phyloP scores from a whole-genome alignment of 1,140 invertebrate species.

The Drosophila prosaltans region DNA sequence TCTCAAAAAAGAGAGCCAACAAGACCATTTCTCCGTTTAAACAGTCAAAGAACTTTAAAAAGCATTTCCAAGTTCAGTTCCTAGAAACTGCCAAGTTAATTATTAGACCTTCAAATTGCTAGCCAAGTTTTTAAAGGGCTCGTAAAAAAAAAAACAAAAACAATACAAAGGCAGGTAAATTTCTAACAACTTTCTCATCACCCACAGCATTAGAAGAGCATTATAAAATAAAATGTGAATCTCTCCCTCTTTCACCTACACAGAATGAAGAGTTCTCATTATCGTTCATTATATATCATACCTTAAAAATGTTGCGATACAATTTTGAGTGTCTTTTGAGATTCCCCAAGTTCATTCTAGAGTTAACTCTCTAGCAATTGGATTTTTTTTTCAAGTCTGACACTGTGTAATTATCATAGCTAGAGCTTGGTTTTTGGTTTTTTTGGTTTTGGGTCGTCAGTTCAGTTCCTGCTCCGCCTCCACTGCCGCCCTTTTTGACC shows the following conservation, averaged over 20 bases:
- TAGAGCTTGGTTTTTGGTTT: conserved; percentile 17
- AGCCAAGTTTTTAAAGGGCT: background rate
- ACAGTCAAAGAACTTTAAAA: too few species aligned
- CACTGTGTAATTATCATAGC: conserved; percentile 73
- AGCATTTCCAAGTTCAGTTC: background rate
- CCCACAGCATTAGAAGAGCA: background rate
- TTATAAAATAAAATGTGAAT: background rate
- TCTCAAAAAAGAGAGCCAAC: too few species aligned
- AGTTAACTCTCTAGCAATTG: conserved; percentile 49
- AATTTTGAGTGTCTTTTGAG: conserved; percentile 43
- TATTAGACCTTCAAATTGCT: background rate
- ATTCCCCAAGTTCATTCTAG: conserved; percentile 39
- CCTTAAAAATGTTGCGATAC: conserved; percentile 50
- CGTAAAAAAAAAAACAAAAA: background rate
- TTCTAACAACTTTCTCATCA: conserved; percentile 27
- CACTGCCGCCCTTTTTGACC: conserved; percentile 12
- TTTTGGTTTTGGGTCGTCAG: conserved; percentile 24
- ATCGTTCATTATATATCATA: conserved; percentile 72
- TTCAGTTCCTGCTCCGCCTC: conserved; percentile 40
- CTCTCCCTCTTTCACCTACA: conserved; percentile 59
- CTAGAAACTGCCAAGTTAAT: background rate
- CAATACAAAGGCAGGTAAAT: background rate
- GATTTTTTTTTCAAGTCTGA: conserved; percentile 53
- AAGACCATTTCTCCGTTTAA: too few species aligned
- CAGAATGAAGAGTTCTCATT: conserved; percentile 44